phyloP scores from a whole-genome alignment of 1,140 invertebrate genomes.

The Penaeus japonicus region DNA sequence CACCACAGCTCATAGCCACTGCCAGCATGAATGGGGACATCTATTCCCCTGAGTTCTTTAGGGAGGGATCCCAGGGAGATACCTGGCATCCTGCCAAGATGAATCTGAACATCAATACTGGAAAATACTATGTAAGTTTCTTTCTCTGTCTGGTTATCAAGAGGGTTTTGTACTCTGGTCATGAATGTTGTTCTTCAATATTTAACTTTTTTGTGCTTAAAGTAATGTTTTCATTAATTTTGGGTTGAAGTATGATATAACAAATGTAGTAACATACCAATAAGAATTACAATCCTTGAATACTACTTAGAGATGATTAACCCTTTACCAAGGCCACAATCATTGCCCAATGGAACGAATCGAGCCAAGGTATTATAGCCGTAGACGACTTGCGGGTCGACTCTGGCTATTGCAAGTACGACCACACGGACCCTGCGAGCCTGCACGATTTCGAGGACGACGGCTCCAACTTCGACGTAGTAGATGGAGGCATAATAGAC shows the following conservation, averaged over 20 bases:
- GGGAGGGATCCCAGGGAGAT: conserved; percentile 45
- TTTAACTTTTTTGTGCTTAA: too few relatives aligned
- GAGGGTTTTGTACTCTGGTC: background rate
- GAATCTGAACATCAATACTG: background rate
- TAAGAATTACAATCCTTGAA: too few relatives aligned
- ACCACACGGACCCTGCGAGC: conserved; percentile 24
- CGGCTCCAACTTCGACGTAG: conserved; percentile 27
- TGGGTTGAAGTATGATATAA: too few relatives aligned
- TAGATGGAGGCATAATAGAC: conserved; percentile 17
- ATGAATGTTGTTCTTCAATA: background rate
- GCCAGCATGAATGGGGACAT: background rate
- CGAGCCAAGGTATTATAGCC: conserved; percentile 35
- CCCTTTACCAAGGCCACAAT: conserved; percentile 19
- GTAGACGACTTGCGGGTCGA: conserved; percentile 48
- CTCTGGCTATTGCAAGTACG: background rate
- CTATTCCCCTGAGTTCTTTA: background rate
- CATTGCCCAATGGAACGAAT: background rate
- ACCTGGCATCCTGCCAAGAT: conserved; percentile 43
- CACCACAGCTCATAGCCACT: conserved; percentile 25
- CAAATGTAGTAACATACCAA: too few relatives aligned
- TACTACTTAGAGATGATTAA: background rate
- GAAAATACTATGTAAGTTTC: conserved; percentile 27
- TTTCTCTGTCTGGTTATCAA: background rate
- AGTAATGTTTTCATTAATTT: too few relatives aligned
- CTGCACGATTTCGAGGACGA: conserved; percentile 54